These are phyloP conservation scores for Holothuria scabra DNA, from an alignment of 53 echinoderm and acorn worm species.

Conservation along the genomic window DNA sequence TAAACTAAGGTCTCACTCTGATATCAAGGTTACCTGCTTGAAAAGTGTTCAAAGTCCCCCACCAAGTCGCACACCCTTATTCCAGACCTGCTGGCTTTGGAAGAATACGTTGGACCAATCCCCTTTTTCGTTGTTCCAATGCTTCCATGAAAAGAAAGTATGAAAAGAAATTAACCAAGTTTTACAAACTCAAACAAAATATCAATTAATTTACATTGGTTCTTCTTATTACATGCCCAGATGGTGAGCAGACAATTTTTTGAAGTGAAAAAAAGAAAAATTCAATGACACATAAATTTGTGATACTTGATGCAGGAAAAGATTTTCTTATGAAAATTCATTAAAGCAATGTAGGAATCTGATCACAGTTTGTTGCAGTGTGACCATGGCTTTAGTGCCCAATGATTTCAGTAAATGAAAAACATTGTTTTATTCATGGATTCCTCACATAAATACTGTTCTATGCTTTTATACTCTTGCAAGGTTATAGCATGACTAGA, in stretches of 20 bases:
- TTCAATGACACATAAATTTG: too few species aligned
- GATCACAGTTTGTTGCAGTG: too few species aligned
- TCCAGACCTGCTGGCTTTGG: constrained; percentile 92
- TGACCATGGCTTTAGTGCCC: too few species aligned
- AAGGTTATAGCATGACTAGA: too few species aligned
- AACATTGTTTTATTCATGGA: too few species aligned
- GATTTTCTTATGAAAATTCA: too few species aligned
- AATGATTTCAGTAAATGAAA: too few species aligned
- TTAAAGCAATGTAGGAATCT: too few species aligned
- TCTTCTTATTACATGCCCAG: neutral
- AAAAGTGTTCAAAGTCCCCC: constrained; percentile 84
- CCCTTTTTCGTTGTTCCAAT: constrained; percentile 99
- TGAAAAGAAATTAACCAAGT: neutral
- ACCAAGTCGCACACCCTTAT: constrained; percentile 90
- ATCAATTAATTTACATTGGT: neutral
- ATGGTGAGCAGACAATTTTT: neutral
- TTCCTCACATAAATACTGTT: too few species aligned
- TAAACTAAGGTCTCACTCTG: neutral
- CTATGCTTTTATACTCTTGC: too few species aligned
- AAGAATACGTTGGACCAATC: constrained; percentile 95
- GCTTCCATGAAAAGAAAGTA: constrained; percentile 48
- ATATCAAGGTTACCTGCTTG: constrained; percentile 12
- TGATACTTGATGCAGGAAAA: too few species aligned
- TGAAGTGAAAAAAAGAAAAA: neutral
- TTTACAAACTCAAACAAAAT: neutral